phyloP scores from a whole-genome alignment of 2,113 vertebrate genomes.

The Macrotus californicus region DNA sequence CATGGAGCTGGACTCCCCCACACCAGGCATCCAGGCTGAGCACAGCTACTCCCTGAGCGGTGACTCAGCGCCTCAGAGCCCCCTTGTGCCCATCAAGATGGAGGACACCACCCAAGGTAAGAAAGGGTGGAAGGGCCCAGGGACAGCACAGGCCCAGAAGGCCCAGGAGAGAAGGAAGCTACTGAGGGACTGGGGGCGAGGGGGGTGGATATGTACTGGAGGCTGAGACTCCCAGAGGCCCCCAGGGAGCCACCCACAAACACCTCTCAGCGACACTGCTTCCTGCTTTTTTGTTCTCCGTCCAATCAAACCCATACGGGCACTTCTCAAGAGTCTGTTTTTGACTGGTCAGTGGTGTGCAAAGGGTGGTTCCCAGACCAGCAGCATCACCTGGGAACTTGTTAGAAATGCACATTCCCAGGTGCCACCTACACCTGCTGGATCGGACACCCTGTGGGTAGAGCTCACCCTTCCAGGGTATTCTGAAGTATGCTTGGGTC shows the following conservation, averaged over 20 bases:
- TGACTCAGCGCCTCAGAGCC: conserved; percentile 98
- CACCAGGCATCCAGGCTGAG: conserved; percentile 95
- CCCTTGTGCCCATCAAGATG: conserved; percentile 92
- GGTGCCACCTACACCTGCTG: not conserved
- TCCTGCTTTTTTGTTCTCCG: not conserved
- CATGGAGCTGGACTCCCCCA: conserved; percentile 93
- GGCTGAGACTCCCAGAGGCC: not conserved
- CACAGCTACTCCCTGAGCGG: conserved; percentile 98
- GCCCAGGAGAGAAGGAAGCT: not conserved
- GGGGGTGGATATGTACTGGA: accelerated
- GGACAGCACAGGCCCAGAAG: not conserved
- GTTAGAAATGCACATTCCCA: not conserved
- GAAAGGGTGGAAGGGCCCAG: not conserved
- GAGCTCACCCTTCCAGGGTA: not conserved
- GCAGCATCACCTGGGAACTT: not conserved
- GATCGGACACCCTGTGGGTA: not conserved
- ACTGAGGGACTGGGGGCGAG: not conserved
- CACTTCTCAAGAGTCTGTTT: not conserved
- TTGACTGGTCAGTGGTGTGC: not conserved
- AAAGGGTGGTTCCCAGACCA: not conserved
- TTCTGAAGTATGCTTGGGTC: not conserved
- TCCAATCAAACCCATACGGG: not conserved
- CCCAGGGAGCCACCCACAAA: not conserved
- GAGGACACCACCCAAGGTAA: conserved; percentile 91
- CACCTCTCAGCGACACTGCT: not conserved